Evolutionary conservation across 2,113 vertebrate genomes (phyloP), one percentile per base, ranked within the genome.

Genomic region (Typhlomys cinereus): DNA sequence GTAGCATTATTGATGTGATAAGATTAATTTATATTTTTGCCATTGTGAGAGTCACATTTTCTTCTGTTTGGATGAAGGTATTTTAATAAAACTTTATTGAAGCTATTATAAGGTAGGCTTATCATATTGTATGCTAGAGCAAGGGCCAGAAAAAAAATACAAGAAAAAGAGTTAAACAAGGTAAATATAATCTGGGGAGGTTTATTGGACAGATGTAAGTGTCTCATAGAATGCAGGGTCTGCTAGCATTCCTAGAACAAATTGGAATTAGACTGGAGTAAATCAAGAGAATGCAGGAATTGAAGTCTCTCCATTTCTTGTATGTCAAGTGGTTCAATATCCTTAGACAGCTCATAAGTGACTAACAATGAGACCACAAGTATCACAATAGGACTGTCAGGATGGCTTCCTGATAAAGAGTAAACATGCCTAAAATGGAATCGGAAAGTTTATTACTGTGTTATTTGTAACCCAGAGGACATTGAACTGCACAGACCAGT

Each of bases 81-180:
- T 85, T 82, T 88, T 79, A 46, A 92, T 54, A 70, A 70, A 88
- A 66, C 27, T n/a, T 84, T 96, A 69, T 8, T 80, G 52, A 44
- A 91, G 41, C 39, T 93, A 59, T 83, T 85, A 48, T 92, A 59
- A 41, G 54, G 9, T 11, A 48, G 18, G 48, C 46, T 73, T 59
- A 73, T 62, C 11, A 23, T 73, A 54, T 78, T 82, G 70, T 10
- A 83, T 41, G n/a, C 4, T 86, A 80, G 14, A 39, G 57, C 18
- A 69, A 66, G 31, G 52, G 13, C 34, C 41, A 90, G 78, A 85
- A 92, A 88, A 2, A 82, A 94, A 79, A 88, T 54, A 84, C 6
- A 70, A 41, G 48, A 93, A 13, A 85, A 20, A 80, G 66, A 90
- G 59, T 88, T 94, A 17, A 29, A 1, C 54, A 64, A 89, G 59